Evolutionary conservation across 2,797 vertebrate genomes (phyloP).

Genomic region (Neoniphon sammara): DNA sequence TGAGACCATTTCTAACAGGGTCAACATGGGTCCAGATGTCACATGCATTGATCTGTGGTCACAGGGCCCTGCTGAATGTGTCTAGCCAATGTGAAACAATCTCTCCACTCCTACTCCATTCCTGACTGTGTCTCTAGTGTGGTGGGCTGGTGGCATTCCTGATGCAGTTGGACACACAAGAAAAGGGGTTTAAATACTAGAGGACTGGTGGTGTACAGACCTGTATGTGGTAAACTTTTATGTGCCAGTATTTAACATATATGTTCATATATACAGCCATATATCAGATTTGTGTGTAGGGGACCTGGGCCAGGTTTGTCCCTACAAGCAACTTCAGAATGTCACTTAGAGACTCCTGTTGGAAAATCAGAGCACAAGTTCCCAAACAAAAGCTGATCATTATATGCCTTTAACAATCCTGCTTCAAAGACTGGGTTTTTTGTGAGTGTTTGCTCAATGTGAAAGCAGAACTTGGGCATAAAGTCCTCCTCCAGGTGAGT

Average conservation of each 20-base stretch:
- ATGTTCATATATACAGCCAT: no score
- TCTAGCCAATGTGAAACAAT: conserved; percentile 47
- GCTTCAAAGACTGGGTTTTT: background rate
- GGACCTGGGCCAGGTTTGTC: background rate
- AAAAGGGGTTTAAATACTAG: background rate
- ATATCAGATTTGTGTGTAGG: no score
- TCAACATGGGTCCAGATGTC: conserved; percentile 42
- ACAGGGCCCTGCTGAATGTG: conserved; percentile 62
- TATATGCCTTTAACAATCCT: background rate
- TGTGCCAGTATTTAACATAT: no score
- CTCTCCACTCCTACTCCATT: background rate
- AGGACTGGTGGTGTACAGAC: no score
- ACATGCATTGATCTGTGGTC: conserved; percentile 39
- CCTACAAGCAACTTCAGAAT: background rate
- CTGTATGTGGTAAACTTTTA: no score
- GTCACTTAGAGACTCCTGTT: background rate
- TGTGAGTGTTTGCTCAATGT: no score
- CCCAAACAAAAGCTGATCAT: background rate
- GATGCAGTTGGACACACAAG: background rate
- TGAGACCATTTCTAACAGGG: background rate
- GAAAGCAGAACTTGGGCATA: no score
- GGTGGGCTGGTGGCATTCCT: conserved; percentile 1
- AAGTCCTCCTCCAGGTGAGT: no score
- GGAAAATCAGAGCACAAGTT: background rate
- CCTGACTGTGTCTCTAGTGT: background rate